Base-by-base conservation (phyloP, 2,888 invertebrate genomes). In the Melieria omissa region DNA sequence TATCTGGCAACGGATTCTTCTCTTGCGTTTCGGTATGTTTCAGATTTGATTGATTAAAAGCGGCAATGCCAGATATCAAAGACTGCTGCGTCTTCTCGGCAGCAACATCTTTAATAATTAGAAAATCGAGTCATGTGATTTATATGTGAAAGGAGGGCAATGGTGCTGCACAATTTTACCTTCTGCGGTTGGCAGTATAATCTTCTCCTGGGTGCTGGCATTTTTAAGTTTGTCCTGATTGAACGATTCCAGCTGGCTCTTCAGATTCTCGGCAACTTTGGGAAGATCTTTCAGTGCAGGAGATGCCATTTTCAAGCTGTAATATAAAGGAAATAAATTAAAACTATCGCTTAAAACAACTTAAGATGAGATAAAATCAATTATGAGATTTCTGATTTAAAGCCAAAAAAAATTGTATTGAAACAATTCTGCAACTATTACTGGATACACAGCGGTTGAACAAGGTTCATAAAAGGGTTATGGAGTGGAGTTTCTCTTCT, bases 11-110 rank as follows among this genome's bases (percentile, higher is more conserved):
- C 68, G 95, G 93, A 87, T 96, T 96, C 88, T 97, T 97, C 86
- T 96, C 96, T 82, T 94, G 91, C 73, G 97, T 97, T 88, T 96
- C 94, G 65, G 96, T 94, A 88, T 95, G 96, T 88, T 96, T 96
- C 87, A 96, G 88, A 86, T 92, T 92, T 80, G 89, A 91, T 73
- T 93, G 90, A 88, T 96, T 94, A 85, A 96, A 96, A 79, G 91
- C 91, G 87, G 95, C 95, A 81, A 96, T 95, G 70, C 95, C 95
- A 81, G 93, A 93, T 83, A 96, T 92, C 76, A 96, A 88, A 74
- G 94, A 94, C 86, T 94, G 92, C 86, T 93, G 93, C 76, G 91
- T 93, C 87, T 95, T 96, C 86, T 96, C 96, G 64, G 93, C 91
- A 76, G 93, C 94, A 80, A 96, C 92, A 91, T 96, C 96, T 96